These are phyloP conservation scores for Poeciliopsis prolifica DNA, from an alignment of 2,113 vertebrate species.

Conservation along the genomic window DNA sequence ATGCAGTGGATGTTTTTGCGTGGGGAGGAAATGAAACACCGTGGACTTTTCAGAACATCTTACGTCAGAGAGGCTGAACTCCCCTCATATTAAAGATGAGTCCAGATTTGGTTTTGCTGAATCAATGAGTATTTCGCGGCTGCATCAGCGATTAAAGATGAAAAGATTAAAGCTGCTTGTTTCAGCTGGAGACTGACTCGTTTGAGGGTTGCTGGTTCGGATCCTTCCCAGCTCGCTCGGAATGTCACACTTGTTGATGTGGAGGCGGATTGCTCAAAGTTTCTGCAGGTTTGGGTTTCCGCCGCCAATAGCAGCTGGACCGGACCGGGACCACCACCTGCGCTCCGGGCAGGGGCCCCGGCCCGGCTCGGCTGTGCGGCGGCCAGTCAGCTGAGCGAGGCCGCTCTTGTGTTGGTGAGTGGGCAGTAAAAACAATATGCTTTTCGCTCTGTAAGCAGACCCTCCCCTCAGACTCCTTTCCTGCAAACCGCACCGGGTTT, in stretches of 20 bases:
- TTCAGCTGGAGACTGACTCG: neutral
- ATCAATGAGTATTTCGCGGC: neutral
- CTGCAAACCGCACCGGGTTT: slow-evolving; percentile 57
- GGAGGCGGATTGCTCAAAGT: slow-evolving; percentile 21
- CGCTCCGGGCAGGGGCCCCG: slow-evolving; percentile 9
- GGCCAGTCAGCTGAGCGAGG: slow-evolving; percentile 48
- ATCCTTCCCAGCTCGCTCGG: neutral
- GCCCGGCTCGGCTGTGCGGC: slow-evolving; percentile 25
- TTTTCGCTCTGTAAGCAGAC: slow-evolving; percentile 60
- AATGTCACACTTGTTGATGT: neutral
- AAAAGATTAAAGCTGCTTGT: neutral
- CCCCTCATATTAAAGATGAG: neutral
- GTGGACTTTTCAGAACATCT: too few species aligned
- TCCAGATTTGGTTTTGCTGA: neutral
- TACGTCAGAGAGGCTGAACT: too few species aligned
- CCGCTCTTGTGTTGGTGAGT: slow-evolving; percentile 41
- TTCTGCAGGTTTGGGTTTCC: slow-evolving; percentile 30
- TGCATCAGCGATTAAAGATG: neutral
- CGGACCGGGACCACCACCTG: slow-evolving; percentile 44
- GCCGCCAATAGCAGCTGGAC: slow-evolving; percentile 9
- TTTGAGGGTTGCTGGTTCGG: neutral
- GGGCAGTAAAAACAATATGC: slow-evolving; percentile 61
- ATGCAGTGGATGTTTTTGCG: too few species aligned
- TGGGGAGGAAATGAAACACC: too few species aligned
- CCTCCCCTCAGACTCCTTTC: slow-evolving; percentile 1